Evolutionary conservation across 2,797 vertebrate species (phyloP), one percentile per base, ranked within the genome.

Genomic region (Masticophis lateralis): DNA sequence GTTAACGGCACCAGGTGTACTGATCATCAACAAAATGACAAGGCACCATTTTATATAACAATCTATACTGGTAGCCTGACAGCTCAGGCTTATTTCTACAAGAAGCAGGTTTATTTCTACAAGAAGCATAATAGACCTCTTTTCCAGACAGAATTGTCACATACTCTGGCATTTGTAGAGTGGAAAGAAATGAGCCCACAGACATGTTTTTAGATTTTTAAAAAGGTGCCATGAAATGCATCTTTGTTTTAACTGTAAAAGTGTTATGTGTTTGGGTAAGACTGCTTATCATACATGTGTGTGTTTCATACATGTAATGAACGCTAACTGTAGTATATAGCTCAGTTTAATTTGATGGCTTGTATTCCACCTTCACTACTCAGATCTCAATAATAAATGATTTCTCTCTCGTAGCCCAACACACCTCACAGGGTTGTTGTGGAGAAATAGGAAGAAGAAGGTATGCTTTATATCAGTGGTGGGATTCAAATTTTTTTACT

Each of bases 41-140:
- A 92, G 90, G 87, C 53, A 3, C n/a, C 90, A 86, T 88, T 83
- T 57, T 37, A 91, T 91, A 88, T 66, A 88, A 92, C 66, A 91
- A 91, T 91, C 56, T 88, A 91, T 92, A 91, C 11, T 88, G 89
- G 66, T 61, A 91, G 91, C 56, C 51, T 91, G 87, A 92, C 90
- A 88, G 91, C 86, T 91, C 89, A 83, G 56, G 86, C 32, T 94
- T 90, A 90, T 92, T 91, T 92, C 57, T 88, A 28, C 86, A 88
- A 91, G 89, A 94, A 94, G 32, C 32, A 90, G 56, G 86, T 51
- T 94, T 90, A 90, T 92, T 91, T 92, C 57, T 88, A 28, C 86
- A 88, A 91, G 89, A 94, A 94, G 32, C 32, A 90, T 86, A 92
- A 92, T 92, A 90, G 89, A 43, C 89, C 87, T 90, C 43, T 56